phyloP scores from a whole-genome alignment of 53 echinoderm and acorn worm species.

The Holothuria scabra region DNA sequence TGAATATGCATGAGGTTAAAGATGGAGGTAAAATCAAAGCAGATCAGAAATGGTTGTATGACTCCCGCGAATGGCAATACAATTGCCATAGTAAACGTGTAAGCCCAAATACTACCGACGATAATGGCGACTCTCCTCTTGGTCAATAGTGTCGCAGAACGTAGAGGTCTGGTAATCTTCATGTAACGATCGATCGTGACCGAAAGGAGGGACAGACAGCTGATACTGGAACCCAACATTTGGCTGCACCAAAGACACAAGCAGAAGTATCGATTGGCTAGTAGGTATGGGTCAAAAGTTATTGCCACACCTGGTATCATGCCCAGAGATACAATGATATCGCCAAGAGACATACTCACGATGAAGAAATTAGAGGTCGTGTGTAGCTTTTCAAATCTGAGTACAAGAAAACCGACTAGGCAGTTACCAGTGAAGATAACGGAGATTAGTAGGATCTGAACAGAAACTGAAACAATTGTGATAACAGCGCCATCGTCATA shows the following conservation, averaged over 20 bases:
- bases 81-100: slow-evolving; percentile 44
- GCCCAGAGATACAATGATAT: slow-evolving; percentile 56
- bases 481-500: slow-evolving; percentile 14
- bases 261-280: slow-evolving; percentile 44
- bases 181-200: slow-evolving; percentile 71
- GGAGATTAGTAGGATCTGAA: slow-evolving; percentile 55
- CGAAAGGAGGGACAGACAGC: slow-evolving; percentile 55
- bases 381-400: slow-evolving; percentile 28
- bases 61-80: slow-evolving; percentile 62
- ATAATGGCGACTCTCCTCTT: slow-evolving; percentile 6
- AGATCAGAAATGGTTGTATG: slow-evolving; percentile 34
- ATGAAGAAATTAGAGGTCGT: slow-evolving; percentile 58
- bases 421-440: slow-evolving; percentile 61
- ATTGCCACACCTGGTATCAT: slow-evolving; percentile 69
- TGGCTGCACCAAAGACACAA: slow-evolving; percentile 59
- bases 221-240: slow-evolving; percentile 57
- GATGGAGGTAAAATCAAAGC: slow-evolving; percentile 70
- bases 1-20: slow-evolving; percentile 67
- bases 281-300: slow-evolving; percentile 59
- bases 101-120: slow-evolving; percentile 57
- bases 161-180: slow-evolving; percentile 59
- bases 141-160: slow-evolving; percentile 24
- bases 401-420: slow-evolving; percentile 50
- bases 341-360: slow-evolving; percentile 56
- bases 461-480: slow-evolving; percentile 47